phyloP scores from a whole-genome alignment of 2,888 invertebrate genomes.

The Cyclophora punctaria region DNA sequence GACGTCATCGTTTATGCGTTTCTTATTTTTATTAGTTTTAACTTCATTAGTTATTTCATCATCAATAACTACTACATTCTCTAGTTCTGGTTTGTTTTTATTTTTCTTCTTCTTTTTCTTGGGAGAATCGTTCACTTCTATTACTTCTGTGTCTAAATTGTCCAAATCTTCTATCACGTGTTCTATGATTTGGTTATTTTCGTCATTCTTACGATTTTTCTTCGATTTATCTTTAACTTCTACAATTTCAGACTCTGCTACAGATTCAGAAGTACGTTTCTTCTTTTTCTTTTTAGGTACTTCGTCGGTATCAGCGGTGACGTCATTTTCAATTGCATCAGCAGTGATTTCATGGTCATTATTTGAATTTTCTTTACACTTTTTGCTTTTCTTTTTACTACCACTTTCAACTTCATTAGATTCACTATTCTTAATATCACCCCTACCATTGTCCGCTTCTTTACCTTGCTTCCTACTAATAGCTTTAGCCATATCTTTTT shows the following conservation, averaged over 20 bases:
- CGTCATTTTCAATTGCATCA: constrained; percentile 2
- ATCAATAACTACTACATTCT: background rate
- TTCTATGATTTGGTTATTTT: background rate
- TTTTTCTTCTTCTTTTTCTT: constrained; percentile 9
- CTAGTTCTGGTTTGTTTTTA: background rate
- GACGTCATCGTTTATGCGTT: constrained; percentile 3
- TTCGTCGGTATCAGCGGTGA: constrained; percentile 6
- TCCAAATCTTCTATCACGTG: background rate
- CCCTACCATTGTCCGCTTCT: constrained; percentile 5
- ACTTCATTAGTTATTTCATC: background rate
- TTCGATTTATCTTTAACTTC: constrained; percentile 1
- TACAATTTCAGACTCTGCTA: background rate
- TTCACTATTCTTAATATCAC: constrained; percentile 2
- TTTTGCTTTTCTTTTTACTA: constrained; percentile 12
- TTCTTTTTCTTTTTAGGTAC: constrained; percentile 31
- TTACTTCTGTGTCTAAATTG: constrained; percentile 1
- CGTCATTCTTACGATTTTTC: background rate
- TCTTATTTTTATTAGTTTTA: constrained; percentile 6
- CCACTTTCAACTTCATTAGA: background rate
- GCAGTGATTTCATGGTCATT: no score
- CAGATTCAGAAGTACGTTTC: constrained; percentile 7
- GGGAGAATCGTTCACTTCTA: background rate
- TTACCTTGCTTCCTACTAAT: constrained; percentile 14
- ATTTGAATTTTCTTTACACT: constrained; percentile 23
- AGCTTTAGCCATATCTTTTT: constrained; percentile 48